These are phyloP conservation scores for Brachycybe producta DNA, from an alignment of 2,888 invertebrate genomes.

Conservation along the genomic window DNA sequence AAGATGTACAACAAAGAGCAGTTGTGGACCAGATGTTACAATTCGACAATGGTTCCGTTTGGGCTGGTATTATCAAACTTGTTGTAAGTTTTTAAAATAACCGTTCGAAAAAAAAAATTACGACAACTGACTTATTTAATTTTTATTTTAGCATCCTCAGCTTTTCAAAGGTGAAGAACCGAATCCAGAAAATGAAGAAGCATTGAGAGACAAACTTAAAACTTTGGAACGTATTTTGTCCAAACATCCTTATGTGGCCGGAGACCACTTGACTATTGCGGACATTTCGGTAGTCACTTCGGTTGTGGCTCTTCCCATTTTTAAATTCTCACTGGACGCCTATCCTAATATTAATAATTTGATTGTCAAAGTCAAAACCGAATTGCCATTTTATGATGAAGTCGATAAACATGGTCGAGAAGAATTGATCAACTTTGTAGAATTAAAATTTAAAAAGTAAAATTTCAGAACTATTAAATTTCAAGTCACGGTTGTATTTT, in stretches of 20 bases:
- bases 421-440: background rate
- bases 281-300: background rate
- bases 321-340: background rate
- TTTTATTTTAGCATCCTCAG: background rate
- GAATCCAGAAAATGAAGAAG: background rate
- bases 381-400: constrained; percentile 8
- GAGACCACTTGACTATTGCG: constrained; percentile 7
- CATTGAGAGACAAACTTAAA: background rate
- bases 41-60: background rate
- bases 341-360: background rate
- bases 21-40: background rate
- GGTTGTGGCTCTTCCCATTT: background rate
- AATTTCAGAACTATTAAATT: too few species aligned
- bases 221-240: background rate
- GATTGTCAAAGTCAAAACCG: background rate
- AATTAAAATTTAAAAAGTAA: too few species aligned
- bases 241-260: background rate
- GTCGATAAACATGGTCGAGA: background rate
- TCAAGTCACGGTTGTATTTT: too few species aligned
- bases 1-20: background rate
- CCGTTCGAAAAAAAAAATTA: background rate
- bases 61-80: background rate
- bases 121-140: background rate
- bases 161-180: background rate
- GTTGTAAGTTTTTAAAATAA: background rate